Evolutionary conservation across 2,797 vertebrate genomes (phyloP), one percentile per base, ranked within the genome.

Genomic region (Mycteria americana): DNA sequence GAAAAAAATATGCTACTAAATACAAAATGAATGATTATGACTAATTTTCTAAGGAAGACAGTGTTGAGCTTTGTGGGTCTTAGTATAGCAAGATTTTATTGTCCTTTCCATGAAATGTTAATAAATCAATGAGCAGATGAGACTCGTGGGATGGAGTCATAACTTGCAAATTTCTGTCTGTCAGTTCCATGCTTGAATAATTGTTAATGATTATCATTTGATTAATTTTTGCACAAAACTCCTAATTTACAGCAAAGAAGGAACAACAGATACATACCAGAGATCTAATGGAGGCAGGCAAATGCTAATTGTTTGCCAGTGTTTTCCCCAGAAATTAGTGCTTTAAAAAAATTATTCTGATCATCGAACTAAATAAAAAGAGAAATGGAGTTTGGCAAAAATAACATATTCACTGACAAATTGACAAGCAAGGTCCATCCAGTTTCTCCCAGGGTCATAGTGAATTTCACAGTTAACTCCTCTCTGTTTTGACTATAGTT

Each of bases 111-210:
- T 87, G 60, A 95, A 93, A 93, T 95, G 95, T 97, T 95, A 96
- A 95, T 96, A 95, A 93, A 97, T 95, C 78, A 95, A 77, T 68
- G 87, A 95, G 59, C 65, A 97, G 91, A 97, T 48, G 67, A 96
- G 81, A 75, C 64, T 96, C 24, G 39, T 95, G 73, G 89, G 89
- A 95, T 94, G 85, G 64, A 97, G 74, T 92, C 67, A 92, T 97
- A 96, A 93, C 78, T 93, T 91, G 63, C 27, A 96, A 92, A 93
- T 95, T 92, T 97, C 92, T 95, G 46, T 83, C 78, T 95, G 92
- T 94, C 78, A 86, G 37, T 94, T 97, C 59, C 35, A 46, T 85
- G 80, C 79, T 83, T 94, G 93, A 92, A 75, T 97, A 93, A 90
- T 95, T 97, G 82, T 95, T 97, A 97, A 92, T 63, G 37, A 95